phyloP scores from a whole-genome alignment of 2,888 invertebrate species.

The Cephus pulcher region DNA sequence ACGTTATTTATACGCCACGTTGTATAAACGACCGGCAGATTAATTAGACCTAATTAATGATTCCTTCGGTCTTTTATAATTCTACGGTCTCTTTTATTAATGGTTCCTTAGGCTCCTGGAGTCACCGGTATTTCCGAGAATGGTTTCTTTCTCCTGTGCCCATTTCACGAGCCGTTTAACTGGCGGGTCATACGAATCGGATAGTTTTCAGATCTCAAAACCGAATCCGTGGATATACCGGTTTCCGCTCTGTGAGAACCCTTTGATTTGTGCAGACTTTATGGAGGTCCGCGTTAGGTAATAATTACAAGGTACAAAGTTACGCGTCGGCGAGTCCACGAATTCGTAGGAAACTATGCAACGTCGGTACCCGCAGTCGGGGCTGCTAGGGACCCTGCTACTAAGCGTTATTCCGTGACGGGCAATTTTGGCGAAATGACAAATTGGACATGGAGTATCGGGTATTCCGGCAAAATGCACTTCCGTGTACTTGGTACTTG shows the following conservation, averaged over 20 bases:
- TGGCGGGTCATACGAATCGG: background rate
- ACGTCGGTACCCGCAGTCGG: background rate
- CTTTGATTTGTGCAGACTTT: conserved; percentile 20
- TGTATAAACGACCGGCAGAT: background rate
- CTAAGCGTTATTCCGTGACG: conserved; percentile 25
- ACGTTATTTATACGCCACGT: background rate
- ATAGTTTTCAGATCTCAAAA: conserved; percentile 3
- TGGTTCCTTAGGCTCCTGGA: background rate
- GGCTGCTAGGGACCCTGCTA: background rate
- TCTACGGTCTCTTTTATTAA: background rate
- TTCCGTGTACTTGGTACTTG: conserved; percentile 24
- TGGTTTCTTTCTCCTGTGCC: background rate
- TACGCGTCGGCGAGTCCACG: background rate
- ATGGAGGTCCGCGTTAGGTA: conserved; percentile 12
- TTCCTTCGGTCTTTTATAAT: background rate
- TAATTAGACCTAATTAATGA: background rate
- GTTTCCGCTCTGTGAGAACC: conserved; percentile 15
- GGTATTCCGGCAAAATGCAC: conserved; percentile 21
- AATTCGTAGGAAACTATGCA: background rate
- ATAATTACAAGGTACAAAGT: background rate
- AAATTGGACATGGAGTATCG: conserved; percentile 21
- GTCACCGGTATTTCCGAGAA: background rate
- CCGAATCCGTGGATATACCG: conserved; percentile 4
- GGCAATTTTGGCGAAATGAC: conserved; percentile 32
- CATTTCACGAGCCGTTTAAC: background rate